Evolutionary conservation across 2,797 vertebrate genomes (phyloP), one percentile per base, ranked within the genome.

Genomic region (Xenops minutus): DNA sequence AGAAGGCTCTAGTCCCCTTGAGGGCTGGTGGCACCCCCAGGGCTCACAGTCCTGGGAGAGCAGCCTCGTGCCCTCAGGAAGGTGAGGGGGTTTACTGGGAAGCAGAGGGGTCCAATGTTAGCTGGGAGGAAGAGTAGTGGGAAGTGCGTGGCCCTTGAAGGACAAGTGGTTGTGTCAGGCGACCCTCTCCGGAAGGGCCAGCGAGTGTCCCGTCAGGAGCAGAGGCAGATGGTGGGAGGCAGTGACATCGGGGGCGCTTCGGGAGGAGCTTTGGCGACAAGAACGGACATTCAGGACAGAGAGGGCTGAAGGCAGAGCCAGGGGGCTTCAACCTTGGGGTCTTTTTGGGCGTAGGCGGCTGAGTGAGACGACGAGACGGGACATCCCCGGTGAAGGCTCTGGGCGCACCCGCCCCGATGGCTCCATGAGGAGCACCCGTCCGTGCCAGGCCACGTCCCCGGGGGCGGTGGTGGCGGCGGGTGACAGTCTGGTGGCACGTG

Each of bases 181-280:
- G 26, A 46, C 17, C 14, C 19, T 37, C 41, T 43, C 3, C 1
- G 6, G 36, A 41, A 56, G 32, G 34, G 62, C 30, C 19, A 3
- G n/a, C 3, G 7, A 77, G 43, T 2, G 4, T 55, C 20, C 23
- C 22, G 61, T 73, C 73, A 36, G 88, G 64, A 89, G 54, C 39
- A 24, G 82, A 68, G 78, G 41, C 18, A 4, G 79, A 36, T 6
- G 10, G 41, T 0, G 21, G 32, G 62, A 52, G 24, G 13, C 13
- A 4, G 66, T 3, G 2, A 56, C 11, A 7, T 41, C 0, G 0
- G 58, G 64, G 61, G 62, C 0, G 24, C 56, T 84, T 59, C 14
- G 58, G 82, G 82, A 92, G 36, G 63, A 87, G 92, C 95, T 96
- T 96, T 94, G 93, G 93, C 6, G 80, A 93, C 10, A 10, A 89